Evolutionary conservation across 2,797 vertebrate genomes (phyloP).

Genomic region (Chrosomus eos): DNA sequence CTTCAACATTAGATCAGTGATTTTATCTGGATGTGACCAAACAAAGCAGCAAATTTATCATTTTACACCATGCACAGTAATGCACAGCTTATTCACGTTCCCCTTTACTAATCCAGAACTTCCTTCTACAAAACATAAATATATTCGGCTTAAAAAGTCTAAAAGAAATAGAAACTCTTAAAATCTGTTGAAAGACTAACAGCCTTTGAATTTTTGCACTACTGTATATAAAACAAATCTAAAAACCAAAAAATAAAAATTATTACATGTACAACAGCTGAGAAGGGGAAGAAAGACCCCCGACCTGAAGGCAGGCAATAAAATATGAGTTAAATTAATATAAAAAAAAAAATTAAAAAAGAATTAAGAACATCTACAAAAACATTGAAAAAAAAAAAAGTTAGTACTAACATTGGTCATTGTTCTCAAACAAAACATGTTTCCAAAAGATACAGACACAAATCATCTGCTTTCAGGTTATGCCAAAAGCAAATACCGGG

Average conservation of each 20-base stretch:
- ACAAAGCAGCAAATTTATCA: slow-evolving; percentile 76
- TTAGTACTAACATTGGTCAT: slow-evolving; percentile 72
- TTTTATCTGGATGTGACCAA: slow-evolving; percentile 75
- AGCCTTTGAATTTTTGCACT: slow-evolving; percentile 75
- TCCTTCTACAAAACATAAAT: slow-evolving; percentile 80
- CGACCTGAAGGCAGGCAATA: slow-evolving; percentile 81
- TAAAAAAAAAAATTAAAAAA: slow-evolving; percentile 42
- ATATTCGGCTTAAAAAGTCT: slow-evolving; percentile 69
- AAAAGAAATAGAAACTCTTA: slow-evolving; percentile 77
- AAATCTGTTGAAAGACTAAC: slow-evolving; percentile 74
- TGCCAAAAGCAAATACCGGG: slow-evolving; percentile 44
- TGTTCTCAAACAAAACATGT: slow-evolving; percentile 59
- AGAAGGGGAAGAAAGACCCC: slow-evolving; percentile 68
- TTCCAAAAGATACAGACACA: slow-evolving; percentile 24
- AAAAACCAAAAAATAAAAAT: slow-evolving; percentile 67
- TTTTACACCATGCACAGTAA: slow-evolving; percentile 55
- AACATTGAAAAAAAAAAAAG: slow-evolving; percentile 60
- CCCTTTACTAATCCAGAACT: slow-evolving; percentile 68
- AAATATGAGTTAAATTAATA: slow-evolving; percentile 83
- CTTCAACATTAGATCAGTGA: slow-evolving; percentile 69
- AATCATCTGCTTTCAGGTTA: slow-evolving; percentile 29
- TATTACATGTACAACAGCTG: slow-evolving; percentile 81
- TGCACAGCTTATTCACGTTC: slow-evolving; percentile 67
- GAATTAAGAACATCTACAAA: slow-evolving; percentile 52
- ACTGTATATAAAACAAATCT: slow-evolving; percentile 70